Percentiles rank a stretch among this genome's conserved stretches.
Evolutionary conservation across 2,113 vertebrate genomes (phyloP).

Genomic region (Dromaius novaehollandiae): DNA sequence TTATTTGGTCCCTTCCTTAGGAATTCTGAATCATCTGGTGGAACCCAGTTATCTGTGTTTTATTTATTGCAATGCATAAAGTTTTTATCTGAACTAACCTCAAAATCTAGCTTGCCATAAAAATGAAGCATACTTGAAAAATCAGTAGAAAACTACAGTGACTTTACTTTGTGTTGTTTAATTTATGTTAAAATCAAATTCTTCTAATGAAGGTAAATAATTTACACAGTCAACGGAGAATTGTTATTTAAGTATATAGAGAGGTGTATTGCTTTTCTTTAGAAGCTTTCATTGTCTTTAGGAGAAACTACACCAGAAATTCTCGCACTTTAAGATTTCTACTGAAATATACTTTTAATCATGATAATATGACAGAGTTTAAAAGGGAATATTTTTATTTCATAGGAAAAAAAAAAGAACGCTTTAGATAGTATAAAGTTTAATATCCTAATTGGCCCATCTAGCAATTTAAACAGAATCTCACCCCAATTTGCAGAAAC

Average conservation of each 20-base stretch:
- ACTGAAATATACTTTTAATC: not conserved
- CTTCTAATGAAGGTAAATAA: rapidly evolving
- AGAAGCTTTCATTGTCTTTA: not conserved
- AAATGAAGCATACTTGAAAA: not conserved
- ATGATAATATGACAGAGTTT: not conserved
- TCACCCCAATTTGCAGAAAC: not conserved
- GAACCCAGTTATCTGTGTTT: not conserved
- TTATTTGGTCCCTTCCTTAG: not conserved
- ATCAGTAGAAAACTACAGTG: not conserved
- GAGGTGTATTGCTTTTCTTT: not conserved
- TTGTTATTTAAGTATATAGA: not conserved
- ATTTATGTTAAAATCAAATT: not conserved
- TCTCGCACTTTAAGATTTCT: not conserved
- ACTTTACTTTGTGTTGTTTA: not conserved
- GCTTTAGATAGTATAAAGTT: not conserved
- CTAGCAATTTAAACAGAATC: not conserved
- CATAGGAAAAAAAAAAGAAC: not conserved
- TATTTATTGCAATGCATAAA: not conserved
- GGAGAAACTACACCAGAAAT: not conserved
- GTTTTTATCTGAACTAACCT: not conserved
- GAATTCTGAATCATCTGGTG: not conserved
- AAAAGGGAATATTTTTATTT: not conserved
- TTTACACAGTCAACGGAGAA: not conserved
- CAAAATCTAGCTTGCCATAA: not conserved
- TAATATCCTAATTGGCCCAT: not conserved